phyloP scores from a whole-genome alignment of 53 echinoderm and acorn worm genomes.

The Antedon mediterranea region DNA sequence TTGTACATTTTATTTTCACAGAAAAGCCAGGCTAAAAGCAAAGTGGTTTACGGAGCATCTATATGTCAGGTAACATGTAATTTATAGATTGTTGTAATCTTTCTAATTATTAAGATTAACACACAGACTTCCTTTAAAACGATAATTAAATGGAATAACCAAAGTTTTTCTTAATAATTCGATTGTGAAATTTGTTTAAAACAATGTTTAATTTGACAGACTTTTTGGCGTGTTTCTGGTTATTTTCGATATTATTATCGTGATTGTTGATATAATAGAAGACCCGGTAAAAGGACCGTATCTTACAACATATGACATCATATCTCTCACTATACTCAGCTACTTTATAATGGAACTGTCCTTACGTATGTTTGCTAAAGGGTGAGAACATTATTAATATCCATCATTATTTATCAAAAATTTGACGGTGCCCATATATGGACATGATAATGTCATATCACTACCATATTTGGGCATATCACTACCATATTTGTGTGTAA shows the following conservation, averaged over 20 bases:
- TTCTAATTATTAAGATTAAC: no score
- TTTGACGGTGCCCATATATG: no score
- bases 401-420: no score
- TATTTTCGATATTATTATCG: constrained; percentile 71
- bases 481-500: no score
- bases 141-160: no score
- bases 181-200: no score
- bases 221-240: constrained; percentile 62
- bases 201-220: constrained; percentile 11
- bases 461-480: no score
- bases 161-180: no score
- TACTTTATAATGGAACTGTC: constrained; percentile 78
- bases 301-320: constrained; percentile 39
- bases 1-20: constrained; percentile 26
- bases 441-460: no score
- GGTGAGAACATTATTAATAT: constrained; percentile 28
- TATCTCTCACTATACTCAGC: constrained; percentile 56
- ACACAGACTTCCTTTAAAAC: no score
- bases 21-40: constrained; percentile 49
- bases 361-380: constrained; percentile 85
- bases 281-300: constrained; percentile 36
- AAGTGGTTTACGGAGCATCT: constrained; percentile 62
- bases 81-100: background rate
- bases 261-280: constrained; percentile 50
- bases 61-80: constrained; percentile 55